Evolutionary conservation across 2,797 vertebrate species (phyloP), one percentile per base, ranked within the genome.

Genomic region (Thamnophis elegans): DNA sequence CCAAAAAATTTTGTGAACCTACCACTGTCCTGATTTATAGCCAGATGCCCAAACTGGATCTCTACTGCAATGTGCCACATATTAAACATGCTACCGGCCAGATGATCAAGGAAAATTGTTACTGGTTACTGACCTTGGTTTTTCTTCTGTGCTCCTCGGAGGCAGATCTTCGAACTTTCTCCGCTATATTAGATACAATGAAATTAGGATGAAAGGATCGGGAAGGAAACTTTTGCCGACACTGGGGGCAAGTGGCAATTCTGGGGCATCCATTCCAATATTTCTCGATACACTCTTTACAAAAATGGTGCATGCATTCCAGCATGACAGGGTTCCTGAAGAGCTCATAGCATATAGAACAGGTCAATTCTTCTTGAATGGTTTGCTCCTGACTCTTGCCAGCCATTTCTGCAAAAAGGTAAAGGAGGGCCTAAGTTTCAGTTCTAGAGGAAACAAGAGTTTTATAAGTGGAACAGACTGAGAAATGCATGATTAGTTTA

Each of bases 231-330:
- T 96, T 96, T 1, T 96, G 97, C 87, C 98, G 98, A 94, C 98
- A 99, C 92, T 98, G 98, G 0, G 98, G 98, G 91, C 98, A 99
- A 26, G 97, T 96, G 16, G 97, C 95, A 0, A 97, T 96, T 0
- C 93, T 96, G 7, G 97, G 65, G 5, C 96, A 95, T 1, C 96
- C 93, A 4, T 96, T 96, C 98, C 98, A 99, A 97, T 98, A 99
- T 0, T 95, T 93, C 91, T 97, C 96, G 96, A 99, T 99, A 97
- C 98, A 99, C 62, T 93, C 59, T 95, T 92, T 97, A 96, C 98
- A 99, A 96, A 98, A 99, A 96, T 98, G 98, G 96, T 99, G 98
- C 98, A 99, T 98, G 90, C 98, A 99, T 59, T 97, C 97, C 95
- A 99, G 93, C 98, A 99, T 98, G 94, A 99, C 98, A 0, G 98